A percentile compares a stretch with the other conserved stretches of the same genome.
Evolutionary conservation across 2,797 vertebrate species (phyloP).

Genomic region (Mus spretus): DNA sequence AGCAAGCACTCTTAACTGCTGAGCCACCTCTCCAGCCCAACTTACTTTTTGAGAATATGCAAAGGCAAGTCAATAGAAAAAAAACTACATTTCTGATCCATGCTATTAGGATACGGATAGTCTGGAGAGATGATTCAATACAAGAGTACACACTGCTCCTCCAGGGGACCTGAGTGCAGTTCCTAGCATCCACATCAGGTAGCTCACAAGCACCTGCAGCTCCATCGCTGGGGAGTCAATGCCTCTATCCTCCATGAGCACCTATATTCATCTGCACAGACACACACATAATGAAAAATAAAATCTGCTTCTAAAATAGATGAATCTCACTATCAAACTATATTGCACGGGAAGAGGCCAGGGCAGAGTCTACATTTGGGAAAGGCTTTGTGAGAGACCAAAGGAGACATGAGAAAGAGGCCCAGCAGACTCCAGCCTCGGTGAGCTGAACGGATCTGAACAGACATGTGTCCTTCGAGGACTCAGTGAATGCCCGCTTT

Average conservation of each 20-base stretch:
- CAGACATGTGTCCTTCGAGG: background rate
- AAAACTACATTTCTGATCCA: background rate
- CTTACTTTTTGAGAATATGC: background rate
- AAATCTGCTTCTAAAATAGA: background rate
- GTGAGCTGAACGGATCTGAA: accelerated
- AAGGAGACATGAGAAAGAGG: background rate
- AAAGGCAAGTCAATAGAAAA: background rate
- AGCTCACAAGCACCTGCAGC: background rate
- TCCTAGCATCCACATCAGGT: background rate
- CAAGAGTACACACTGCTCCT: too few species aligned
- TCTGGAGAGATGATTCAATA: background rate
- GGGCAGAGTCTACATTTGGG: background rate
- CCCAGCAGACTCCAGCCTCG: accelerated
- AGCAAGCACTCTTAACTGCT: background rate
- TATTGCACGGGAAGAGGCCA: background rate
- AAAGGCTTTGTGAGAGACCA: background rate
- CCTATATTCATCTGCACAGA: background rate
- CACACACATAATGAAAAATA: background rate
- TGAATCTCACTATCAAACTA: background rate
- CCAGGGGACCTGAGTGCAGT: background rate
- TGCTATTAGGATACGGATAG: background rate
- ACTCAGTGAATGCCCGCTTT: accelerated
- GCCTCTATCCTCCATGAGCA: background rate
- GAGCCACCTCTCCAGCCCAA: background rate
- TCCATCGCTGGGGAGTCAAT: background rate